phyloP scores from a whole-genome alignment of 2,797 vertebrate genomes.

The Phrynocephalus guinanensis region DNA sequence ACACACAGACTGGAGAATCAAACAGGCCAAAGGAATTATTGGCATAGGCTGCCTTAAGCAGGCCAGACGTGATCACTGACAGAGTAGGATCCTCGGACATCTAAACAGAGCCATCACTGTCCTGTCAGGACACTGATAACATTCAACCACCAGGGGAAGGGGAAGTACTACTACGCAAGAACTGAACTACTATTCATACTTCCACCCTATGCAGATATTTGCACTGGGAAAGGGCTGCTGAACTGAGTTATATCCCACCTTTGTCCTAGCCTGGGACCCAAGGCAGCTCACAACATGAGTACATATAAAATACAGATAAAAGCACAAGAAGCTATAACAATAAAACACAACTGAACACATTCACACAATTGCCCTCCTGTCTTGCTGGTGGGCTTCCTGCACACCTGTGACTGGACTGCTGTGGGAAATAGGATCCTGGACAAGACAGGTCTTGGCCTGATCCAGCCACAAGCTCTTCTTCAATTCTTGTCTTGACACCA shows the following conservation, averaged over 20 bases:
- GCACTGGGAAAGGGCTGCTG: no score
- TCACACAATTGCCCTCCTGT: neutral
- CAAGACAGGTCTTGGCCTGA: neutral
- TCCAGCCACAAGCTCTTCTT: neutral
- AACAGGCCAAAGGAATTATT: slow-evolving; percentile 36
- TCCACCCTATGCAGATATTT: neutral
- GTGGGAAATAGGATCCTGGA: neutral
- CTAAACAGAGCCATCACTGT: slow-evolving; percentile 17
- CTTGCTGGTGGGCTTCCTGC: neutral
- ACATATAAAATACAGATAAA: neutral
- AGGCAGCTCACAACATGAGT: neutral
- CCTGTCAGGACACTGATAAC: no score
- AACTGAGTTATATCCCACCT: neutral
- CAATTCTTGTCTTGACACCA: neutral
- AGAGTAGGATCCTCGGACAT: slow-evolving; percentile 49
- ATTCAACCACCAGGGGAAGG: no score
- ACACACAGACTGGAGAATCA: neutral
- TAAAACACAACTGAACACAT: no score
- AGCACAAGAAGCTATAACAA: neutral
- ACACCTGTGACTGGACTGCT: neutral
- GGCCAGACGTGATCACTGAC: slow-evolving; percentile 47
- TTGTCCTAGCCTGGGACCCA: neutral
- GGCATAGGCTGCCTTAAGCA: slow-evolving; percentile 56
- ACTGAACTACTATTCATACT: neutral
- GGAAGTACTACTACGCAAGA: no score